Evolutionary conservation across 1,140 invertebrate species (phyloP).

Genomic region (Cotesia glomerata): DNA sequence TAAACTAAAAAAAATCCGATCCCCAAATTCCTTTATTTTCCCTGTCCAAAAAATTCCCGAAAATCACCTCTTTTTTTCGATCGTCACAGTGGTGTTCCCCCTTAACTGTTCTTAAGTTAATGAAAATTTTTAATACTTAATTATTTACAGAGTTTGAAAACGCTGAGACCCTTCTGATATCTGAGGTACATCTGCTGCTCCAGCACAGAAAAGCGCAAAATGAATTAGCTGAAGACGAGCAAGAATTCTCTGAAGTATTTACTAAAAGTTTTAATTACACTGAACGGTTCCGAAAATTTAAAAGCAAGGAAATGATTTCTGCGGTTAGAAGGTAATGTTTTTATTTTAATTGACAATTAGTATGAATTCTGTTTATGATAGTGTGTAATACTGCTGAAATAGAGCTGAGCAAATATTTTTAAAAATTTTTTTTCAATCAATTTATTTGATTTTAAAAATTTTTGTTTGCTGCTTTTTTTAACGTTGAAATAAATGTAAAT

Average conservation of each 20-base stretch:
- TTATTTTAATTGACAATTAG: background rate
- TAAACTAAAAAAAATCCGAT: too few species aligned
- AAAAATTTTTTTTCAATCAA: too few species aligned
- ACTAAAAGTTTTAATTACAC: constrained; percentile 97
- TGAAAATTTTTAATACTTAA: background rate
- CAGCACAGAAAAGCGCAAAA: constrained; percentile 98
- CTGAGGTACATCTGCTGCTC: constrained; percentile 97
- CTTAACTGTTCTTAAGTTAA: background rate
- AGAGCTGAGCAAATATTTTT: too few species aligned
- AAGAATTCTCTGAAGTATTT: constrained; percentile 98
- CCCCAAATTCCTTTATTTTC: too few species aligned
- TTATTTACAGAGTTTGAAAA: constrained; percentile 92
- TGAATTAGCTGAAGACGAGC: constrained; percentile 97
- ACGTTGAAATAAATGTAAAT: too few species aligned
- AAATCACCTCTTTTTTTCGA: too few species aligned
- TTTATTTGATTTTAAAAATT: too few species aligned
- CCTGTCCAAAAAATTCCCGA: too few species aligned
- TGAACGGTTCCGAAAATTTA: constrained; percentile 94
- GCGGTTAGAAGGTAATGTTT: constrained; percentile 83
- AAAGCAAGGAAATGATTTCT: constrained; percentile 97
- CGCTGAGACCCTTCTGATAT: constrained; percentile 96
- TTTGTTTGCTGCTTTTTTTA: too few species aligned
- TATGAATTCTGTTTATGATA: too few species aligned
- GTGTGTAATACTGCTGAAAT: too few species aligned
- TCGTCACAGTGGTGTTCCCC: too few species aligned